Evolutionary conservation across 2,113 vertebrate genomes (phyloP), one percentile per base, ranked within the genome.

Genomic region (Laterallus jamaicensis): DNA sequence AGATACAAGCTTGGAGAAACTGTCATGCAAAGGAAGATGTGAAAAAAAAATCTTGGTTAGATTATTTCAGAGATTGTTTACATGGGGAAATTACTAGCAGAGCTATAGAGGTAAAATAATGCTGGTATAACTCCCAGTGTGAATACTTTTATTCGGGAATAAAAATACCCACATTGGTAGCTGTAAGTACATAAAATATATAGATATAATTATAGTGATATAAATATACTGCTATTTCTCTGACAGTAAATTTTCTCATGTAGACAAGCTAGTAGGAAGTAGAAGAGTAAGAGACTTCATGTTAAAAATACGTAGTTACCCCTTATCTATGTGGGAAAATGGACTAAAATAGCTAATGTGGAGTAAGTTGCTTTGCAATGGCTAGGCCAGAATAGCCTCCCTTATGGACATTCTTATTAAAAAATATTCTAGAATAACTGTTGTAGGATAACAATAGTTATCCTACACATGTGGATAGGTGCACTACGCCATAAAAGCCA

Each of bases 81-180:
- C 52, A 52, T 67, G 83, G 42, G 32, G 47, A 91, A 88, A 78
- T 84, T 26, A 63, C 68, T 88, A 63, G 63, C 39, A 75, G 88
- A 88, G 32, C n/a, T 75, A 7, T 55, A 78, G 80, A 56, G 42
- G 47, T 88, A 93, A 91, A 86, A 92, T 84, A 78, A 75, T 68
- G 32, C 68, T 81, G n/a, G 21, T 86, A 21, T 55, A 68, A 81
- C 29, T 92, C 64, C 47, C 80, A 83, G 16, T 52, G 92, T 52
- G 69, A 93, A 86, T 93, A 67, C n/a, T 83, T 95, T n/a, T 86
- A 29, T 81, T 91, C 83, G 88, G 79, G 56, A 75, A 88, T 83
- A 64, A 94, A 95, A 92, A 84, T 90, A 75, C 32, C 64, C 49
- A 31, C 80, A 35, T 44, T 64, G 73, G 50, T 90, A 90, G 32